Evolutionary conservation across 2,113 vertebrate species (phyloP), one percentile per base, ranked within the genome.

Genomic region (Dipodomys stephensi): DNA sequence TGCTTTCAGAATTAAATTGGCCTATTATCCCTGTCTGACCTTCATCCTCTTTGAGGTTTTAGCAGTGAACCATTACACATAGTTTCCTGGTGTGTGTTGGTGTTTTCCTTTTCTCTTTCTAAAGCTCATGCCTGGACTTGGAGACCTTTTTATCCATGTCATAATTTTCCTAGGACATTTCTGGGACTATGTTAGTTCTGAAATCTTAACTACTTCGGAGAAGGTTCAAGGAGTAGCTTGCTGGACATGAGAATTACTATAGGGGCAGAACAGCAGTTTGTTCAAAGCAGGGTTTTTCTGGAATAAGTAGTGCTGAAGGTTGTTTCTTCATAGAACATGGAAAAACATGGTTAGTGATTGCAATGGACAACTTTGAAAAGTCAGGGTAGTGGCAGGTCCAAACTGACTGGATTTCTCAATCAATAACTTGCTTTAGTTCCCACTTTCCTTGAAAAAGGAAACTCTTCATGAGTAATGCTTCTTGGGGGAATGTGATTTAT

Each of bases 1-100:
- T 96, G 94, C 94, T 96, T 96, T 97, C 93, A 95, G 95, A 95
- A 95, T 97, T 92, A 97, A 97, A 97, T 95, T 95, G 96, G 93
- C 95, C 96, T 97, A 95, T 97, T 97, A 97, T 97, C 95, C 95
- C 93, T 92, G 93, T 74, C 95, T 97, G 96, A 97, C 97, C 96
- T 97, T 95, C 96, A 96, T 95, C 97, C 79, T 93, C 95, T 97
- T 93, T 95, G 96, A 97, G 96, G 96, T 97, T 95, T 96, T 95
- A 92, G 88, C 95, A 91, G 79, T 32, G 92, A 96, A 88, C 92
- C 88, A 96, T 97, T 94, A 93, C 92, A 92, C 91, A 44, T 23
- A 88, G 96, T 92, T 90, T 62, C 84, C 84, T 57, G 80, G 74
- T 93, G 83, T 88, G 77, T 76, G 95, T 72, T 87, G 85, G 88